Conservation (phyloP, 2,888 invertebrate species). For the Yponomeuta plumbellus region DNA sequence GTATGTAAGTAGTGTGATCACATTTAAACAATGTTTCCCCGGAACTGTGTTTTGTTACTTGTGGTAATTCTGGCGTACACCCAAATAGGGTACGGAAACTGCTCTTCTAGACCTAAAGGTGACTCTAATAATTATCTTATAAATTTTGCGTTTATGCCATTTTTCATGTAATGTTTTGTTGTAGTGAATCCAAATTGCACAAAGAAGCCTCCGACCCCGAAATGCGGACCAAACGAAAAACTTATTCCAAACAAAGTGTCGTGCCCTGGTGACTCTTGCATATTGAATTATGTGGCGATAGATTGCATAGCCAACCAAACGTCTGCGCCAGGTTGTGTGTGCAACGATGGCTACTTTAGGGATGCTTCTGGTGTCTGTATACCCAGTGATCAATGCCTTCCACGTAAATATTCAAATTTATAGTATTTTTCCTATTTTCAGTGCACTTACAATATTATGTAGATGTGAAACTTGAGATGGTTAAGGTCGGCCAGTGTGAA, state of each 20-base stretch:
- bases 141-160: too few relatives aligned
- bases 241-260: neutral
- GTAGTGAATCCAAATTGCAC: too few relatives aligned
- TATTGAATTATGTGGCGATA: neutral
- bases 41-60: neutral
- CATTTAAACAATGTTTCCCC: neutral
- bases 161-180: too few relatives aligned
- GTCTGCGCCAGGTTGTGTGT: conserved; percentile 16
- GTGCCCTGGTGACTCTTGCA: neutral
- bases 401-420: conserved; percentile 6
- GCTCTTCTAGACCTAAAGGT: too few relatives aligned
- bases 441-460: too few relatives aligned
- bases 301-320: neutral
- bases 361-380: conserved; percentile 15
- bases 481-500: too few relatives aligned
- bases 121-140: too few relatives aligned
- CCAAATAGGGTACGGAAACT: too few relatives aligned
- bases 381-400: conserved; percentile 16
- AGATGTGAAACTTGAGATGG: too few relatives aligned
- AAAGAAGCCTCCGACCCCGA: neutral
- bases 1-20: too few relatives aligned
- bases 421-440: too few relatives aligned
- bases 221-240: neutral
- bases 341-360: conserved; percentile 17
- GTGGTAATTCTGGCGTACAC: neutral